Conservation (phyloP, 2,888 invertebrate species). For the Furcula furcula region DNA sequence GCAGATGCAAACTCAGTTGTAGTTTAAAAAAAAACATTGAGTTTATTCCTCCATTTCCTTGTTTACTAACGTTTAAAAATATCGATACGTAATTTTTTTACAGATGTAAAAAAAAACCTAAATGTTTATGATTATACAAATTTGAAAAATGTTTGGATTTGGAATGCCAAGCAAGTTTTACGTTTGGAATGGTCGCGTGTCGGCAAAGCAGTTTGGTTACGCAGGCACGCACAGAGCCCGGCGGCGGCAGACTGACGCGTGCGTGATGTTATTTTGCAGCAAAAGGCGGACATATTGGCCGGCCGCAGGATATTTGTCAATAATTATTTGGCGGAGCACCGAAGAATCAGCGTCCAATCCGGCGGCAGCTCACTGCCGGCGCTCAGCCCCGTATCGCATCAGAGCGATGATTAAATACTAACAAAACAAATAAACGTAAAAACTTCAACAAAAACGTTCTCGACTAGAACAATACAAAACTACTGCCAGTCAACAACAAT, state of each 20-base stretch:
- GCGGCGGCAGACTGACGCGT: conserved; percentile 48
- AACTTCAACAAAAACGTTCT: conserved; percentile 18
- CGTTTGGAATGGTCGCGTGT: conserved; percentile 57
- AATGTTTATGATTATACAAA: too few relatives aligned
- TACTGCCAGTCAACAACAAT: conserved; percentile 48
- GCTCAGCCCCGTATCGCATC: conserved; percentile 78
- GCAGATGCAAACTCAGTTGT: too few relatives aligned
- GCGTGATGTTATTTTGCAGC: conserved; percentile 78
- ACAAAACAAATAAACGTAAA: conserved; percentile 12
- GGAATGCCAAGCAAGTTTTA: conserved; percentile 48
- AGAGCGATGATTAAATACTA: conserved; percentile 72
- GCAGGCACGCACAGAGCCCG: conserved; percentile 6
- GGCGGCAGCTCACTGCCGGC: conserved; percentile 77
- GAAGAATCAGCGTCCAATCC: conserved; percentile 81
- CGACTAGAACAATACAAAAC: conserved; percentile 18
- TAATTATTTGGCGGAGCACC: conserved; percentile 83
- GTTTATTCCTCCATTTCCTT: too few relatives aligned
- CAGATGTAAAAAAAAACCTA: too few relatives aligned
- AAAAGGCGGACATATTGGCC: conserved; percentile 82
- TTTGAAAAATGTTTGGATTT: conserved; percentile 53
- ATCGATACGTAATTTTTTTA: too few relatives aligned
- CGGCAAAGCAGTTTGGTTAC: conserved; percentile 5
- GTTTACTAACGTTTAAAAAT: too few relatives aligned
- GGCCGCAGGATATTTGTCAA: conserved; percentile 82
- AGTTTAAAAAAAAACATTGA: too few relatives aligned